phyloP scores from a whole-genome alignment of 2,888 invertebrate species.

The Hecatera dysodea region DNA sequence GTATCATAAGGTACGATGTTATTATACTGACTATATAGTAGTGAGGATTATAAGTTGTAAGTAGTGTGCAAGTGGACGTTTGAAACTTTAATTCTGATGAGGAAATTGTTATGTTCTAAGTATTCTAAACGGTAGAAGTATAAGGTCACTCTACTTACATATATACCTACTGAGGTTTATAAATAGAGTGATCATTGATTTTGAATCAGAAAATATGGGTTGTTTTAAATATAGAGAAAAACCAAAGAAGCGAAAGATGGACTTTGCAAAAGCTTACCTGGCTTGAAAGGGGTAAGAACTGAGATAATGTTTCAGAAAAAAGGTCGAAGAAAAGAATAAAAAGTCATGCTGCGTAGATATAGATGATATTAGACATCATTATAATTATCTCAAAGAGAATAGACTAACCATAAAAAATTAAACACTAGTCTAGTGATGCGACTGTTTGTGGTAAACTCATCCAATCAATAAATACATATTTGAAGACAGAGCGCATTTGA shows the following conservation, averaged over 20 bases:
- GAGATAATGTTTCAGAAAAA: not conserved
- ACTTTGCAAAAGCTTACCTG: not conserved
- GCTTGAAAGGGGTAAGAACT: not conserved
- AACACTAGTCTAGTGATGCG: too few species aligned
- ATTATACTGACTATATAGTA: slow-evolving; percentile 19
- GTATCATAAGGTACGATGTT: slow-evolving; percentile 39
- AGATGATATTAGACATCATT: too few species aligned
- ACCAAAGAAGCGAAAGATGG: too few species aligned
- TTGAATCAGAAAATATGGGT: too few species aligned
- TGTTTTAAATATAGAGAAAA: too few species aligned
- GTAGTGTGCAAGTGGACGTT: not conserved
- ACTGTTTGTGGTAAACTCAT: too few species aligned
- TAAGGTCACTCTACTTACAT: too few species aligned
- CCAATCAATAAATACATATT: too few species aligned
- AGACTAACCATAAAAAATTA: too few species aligned
- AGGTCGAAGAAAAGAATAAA: not conserved
- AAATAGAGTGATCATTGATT: not conserved
- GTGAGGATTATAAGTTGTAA: slow-evolving; percentile 12
- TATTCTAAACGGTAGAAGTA: not conserved
- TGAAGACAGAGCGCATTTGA: too few species aligned
- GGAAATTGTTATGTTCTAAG: not conserved
- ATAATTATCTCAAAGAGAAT: too few species aligned
- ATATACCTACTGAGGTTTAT: too few species aligned
- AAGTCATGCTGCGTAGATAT: not conserved
- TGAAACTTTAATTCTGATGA: slow-evolving; percentile 19